phyloP scores from a whole-genome alignment of 2,888 invertebrate species.

The Parnassius mnemosyne region DNA sequence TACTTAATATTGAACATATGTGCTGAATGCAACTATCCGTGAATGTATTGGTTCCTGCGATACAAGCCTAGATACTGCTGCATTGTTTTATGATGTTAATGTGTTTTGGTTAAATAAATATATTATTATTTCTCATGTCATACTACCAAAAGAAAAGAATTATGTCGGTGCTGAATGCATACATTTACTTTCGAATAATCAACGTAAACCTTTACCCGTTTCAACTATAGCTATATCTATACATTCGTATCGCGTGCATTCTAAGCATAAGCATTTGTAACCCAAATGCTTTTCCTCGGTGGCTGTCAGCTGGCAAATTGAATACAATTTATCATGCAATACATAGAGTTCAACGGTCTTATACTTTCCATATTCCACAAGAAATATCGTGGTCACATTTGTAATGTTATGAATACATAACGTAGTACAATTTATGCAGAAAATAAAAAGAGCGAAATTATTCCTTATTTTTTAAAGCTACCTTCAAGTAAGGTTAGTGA shows the following conservation, averaged over 20 bases:
- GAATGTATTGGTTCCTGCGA: too few relatives aligned
- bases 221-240: constrained; percentile 27
- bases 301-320: constrained; percentile 74
- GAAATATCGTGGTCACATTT: constrained; percentile 27
- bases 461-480: too few relatives aligned
- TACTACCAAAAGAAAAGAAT: not conserved
- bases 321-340: constrained; percentile 75
- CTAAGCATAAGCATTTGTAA: constrained; percentile 72
- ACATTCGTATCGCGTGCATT: constrained; percentile 67
- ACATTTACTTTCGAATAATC: too few relatives aligned
- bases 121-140: not conserved
- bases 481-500: too few relatives aligned
- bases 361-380: constrained; percentile 45
- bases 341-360: constrained; percentile 54
- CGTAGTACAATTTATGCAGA: too few relatives aligned
- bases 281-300: constrained; percentile 69
- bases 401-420: constrained; percentile 11
- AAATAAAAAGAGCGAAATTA: too few relatives aligned
- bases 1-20: too few relatives aligned
- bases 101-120: not conserved
- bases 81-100: too few relatives aligned
- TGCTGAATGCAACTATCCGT: too few relatives aligned
- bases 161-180: too few relatives aligned
- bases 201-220: not conserved
- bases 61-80: too few relatives aligned